Percentiles rank a stretch among this genome's conserved stretches.
Conservation (phyloP, 2,888 invertebrate genomes). For the Tetragonisca angustula region DNA sequence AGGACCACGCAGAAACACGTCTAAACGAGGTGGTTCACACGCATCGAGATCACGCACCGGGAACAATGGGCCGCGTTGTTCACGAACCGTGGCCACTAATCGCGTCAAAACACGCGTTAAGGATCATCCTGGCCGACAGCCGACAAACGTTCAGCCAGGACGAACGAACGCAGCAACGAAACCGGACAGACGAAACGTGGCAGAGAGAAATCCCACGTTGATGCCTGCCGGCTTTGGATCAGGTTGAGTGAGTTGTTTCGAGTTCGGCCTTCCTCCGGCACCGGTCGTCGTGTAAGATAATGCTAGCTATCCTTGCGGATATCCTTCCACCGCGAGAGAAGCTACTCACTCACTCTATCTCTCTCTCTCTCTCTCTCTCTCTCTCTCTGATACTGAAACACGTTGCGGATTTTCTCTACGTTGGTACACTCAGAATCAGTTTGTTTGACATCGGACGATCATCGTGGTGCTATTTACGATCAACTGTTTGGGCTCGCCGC, state of each 20-base stretch:
- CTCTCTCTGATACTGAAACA: background rate
- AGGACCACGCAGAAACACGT: slow-evolving; percentile 43
- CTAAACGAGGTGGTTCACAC: slow-evolving; percentile 66
- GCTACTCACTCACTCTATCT: background rate
- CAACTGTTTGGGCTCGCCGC: background rate
- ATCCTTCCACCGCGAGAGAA: slow-evolving; percentile 48
- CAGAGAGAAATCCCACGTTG: slow-evolving; percentile 65
- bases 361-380: too few relatives aligned
- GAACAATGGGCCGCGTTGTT: slow-evolving; percentile 73
- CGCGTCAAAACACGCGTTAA: slow-evolving; percentile 77
- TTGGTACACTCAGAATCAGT: background rate
- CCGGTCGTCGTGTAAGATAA: slow-evolving; percentile 65
- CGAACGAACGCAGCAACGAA: slow-evolving; percentile 58
- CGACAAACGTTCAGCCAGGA: slow-evolving; percentile 59
- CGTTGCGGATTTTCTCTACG: background rate
- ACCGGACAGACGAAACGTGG: slow-evolving; percentile 64
- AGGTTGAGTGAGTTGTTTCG: slow-evolving; percentile 75
- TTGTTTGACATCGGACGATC: slow-evolving; percentile 1
- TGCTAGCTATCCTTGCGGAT: slow-evolving; percentile 63
- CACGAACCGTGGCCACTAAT: slow-evolving; percentile 71
- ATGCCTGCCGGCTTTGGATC: slow-evolving; percentile 70
- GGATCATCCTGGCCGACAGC: slow-evolving; percentile 67
- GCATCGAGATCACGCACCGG: slow-evolving; percentile 59
- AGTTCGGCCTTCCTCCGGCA: slow-evolving; percentile 58
- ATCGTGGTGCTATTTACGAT: background rate